Evolutionary conservation across 2,797 vertebrate genomes (phyloP), one percentile per base, ranked within the genome.

Genomic region (Alectoris magna): DNA sequence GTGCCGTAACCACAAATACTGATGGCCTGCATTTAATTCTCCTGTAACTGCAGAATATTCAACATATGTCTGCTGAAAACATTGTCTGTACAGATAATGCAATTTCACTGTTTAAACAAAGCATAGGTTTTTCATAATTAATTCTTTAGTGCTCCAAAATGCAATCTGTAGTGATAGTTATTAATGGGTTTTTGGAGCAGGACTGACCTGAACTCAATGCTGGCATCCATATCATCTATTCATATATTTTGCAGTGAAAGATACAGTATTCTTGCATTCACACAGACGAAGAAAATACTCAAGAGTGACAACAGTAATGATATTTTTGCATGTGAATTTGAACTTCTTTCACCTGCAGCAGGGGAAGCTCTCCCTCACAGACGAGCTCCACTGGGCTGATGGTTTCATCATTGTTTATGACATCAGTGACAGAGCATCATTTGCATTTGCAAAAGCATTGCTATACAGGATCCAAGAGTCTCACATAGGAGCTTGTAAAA

Each of bases 371-470:
- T 97, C 97, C 55, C 96, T 98, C 62, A 96, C 97, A 2, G 97
- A 98, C 0, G 98, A 98, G 81, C 97, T 98, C 60, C 98, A 98
- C 21, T 98, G 98, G 98, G 98, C 98, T 4, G 98, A 99, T 18
- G 98, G 98, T 16, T 98, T 99, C 88, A 94, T 99, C 68, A 95
- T 99, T 34, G 98, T 99, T 59, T 99, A 99, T 1, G 98, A 99
- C 95, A 99, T 99, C 97, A 98, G 98, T 15, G 97, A 98, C 95
- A 97, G 97, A 56, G 97, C 98, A 15, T 99, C 98, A 0, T 98
- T 99, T 94, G 97, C 98, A 10, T 98, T 98, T 27, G 99, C 98
- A 21, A 98, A 98, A 93, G 97, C 98, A 8, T 94, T 98, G 31
- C 94, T 99, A 21, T 98, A 98, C 95, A 97, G 98, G 83, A 98